Evolutionary conservation across 1,140 invertebrate species (phyloP), one percentile per base, ranked within the genome.

Genomic region (Papilio xuthus): DNA sequence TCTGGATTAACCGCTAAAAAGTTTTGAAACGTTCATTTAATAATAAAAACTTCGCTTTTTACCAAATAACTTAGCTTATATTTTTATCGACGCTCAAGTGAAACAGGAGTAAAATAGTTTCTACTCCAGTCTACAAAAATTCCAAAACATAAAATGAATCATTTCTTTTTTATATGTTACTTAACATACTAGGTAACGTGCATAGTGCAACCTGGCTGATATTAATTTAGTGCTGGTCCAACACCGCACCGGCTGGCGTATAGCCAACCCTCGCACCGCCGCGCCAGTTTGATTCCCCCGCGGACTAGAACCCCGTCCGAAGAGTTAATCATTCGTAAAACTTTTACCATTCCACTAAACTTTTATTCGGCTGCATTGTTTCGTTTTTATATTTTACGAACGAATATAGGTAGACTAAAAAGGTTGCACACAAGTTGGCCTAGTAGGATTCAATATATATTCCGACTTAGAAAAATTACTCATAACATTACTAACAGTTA

Each of bases 181-280:
- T 41, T 77, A 37, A 77, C 56, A 15, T 42, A 76, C 28, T 26
- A 37, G 56, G 78, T 81, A 79, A 75, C 78, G 79, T 80, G 81
- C 82, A 82, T 72, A 70, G 80, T 83, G 63, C 79, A 79, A 75
- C 79, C 83, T 86, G 80, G 83, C 78, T 82, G 83, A 88, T 91
- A 90, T 91, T 91, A 91, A 91, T 89, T 91, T 86, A 89, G 85
- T 88, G 82, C 82, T 84, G 81, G 69, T 74, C 75, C 81, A 75
- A 81, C 80, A 81, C 80, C 80, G 78, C 80, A 78, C 73, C 53
- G 63, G 73, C 79, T 83, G 82, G 82, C 82, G 79, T 26, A 53
- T 32, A 26, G 69, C 82, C 82, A 84, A 60, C 32, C 79, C 74
- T 73, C 42, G 75, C 71, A 56, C 71, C 75, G 70, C 74, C 70